Base-by-base conservation (phyloP, 2,888 invertebrate species). In the Tenthredo amoena region DNA sequence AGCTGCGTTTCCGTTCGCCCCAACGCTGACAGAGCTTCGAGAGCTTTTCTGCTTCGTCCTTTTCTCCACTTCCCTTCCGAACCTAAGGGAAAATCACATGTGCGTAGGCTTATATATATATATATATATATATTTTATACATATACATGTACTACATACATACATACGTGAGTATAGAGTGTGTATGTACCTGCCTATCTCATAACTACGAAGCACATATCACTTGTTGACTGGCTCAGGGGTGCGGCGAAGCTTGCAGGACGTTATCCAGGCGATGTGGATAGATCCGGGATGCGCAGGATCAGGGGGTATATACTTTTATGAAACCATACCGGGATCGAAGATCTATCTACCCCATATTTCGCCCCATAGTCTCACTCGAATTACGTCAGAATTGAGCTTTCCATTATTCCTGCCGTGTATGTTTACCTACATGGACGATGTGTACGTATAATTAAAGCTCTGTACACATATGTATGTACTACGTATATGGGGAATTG, bases 171-270 rank as follows among this genome's bases (percentile, higher is more conserved):
- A 12, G 12, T 12, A 31, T 26, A 12, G 55, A 6, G 55, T 62
- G 62, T 62, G 12, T 26, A 5, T 62, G 12, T 26, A 5, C 62
- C 62, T 18, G 7, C 15, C 34, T 68, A 58, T 6, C 68, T 18
- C 7, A 34, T 34, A 68, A 0, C 6, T 18, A 34, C 18, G 34
- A 12, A 15, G 34, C 15, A 68, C 34, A 82, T 55, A 55, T 76
- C 82, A 81, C 82, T 72, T 37, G 37, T 84, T 85, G 84, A 72
- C 84, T 85, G 76, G 82, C 31, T 76, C 76, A 21, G 68, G 65
- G 47, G 21, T 37, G 43, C 74, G 43, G 18, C 74, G 74, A 26
- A 74, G 74, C 43, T 40, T 43, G 74, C 74, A 18, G 18, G 34
- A 68, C 21, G 68, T 68, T 34, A 68, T 68, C 68, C 34, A 12